Evolutionary conservation across 2,797 vertebrate species (phyloP), one percentile per base, ranked within the genome.

Genomic region (Zalophus californianus): DNA sequence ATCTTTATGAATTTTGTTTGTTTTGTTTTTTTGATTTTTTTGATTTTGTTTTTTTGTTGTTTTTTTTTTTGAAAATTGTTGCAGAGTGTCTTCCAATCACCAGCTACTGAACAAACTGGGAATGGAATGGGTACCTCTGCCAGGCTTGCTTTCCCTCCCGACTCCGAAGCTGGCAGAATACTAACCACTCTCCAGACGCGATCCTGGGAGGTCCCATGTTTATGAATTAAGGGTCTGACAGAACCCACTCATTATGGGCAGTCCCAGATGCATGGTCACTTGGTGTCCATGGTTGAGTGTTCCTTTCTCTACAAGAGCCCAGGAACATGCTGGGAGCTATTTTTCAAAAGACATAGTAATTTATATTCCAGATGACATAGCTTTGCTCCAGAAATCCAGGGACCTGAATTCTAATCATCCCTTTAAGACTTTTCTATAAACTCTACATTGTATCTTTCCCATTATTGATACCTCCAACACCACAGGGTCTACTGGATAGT

Each of bases 61-160:
- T 38, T 38, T 38, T 38, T 38, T 38, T 38, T 13, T 2, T 1
- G 1, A 77, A 11, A 15, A 7, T 0, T 99, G 98, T 99, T 0
- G 98, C 99, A 99, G 99, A 97, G 86, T 90, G 16, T 52, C 99
- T 99, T 99, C 99, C 98, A 8, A 94, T 88, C 97, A 5, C 96
- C 66, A 97, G 98, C 98, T 99, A 98, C 91, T 0, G 32, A 7
- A 0, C 68, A 79, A 98, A 97, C 98, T 52, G 92, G 98, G 93
- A 91, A 94, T 98, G 98, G 99, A 99, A 99, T 99, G 99, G 99
- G 99, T 92, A 66, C 97, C 82, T 98, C 98, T 99, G 99, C 99
- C 84, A 48, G 52, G 41, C 25, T 70, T 95, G 16, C 90, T 99
- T 94, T 99, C 38, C 99, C 99, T 99, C 99, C 98, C 96, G 52